Base-by-base conservation (phyloP, 2,797 vertebrate species). In the Smutsia temminckii region DNA sequence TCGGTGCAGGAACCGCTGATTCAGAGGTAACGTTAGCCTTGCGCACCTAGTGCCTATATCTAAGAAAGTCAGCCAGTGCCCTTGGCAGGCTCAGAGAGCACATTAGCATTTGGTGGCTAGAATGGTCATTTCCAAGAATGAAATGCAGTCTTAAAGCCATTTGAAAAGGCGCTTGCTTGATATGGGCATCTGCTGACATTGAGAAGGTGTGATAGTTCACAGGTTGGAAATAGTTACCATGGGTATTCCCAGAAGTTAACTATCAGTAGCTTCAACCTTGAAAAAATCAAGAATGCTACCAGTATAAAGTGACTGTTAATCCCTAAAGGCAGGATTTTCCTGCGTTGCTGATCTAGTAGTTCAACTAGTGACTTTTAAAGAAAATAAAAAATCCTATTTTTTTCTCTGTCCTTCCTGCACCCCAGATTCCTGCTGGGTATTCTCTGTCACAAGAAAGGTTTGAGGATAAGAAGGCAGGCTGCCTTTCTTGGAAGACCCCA, bases 201-300 rank as follows among this genome's bases (percentile, higher is more conserved):
- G 77, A 94, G 75, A 95, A 86, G 42, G 94, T 92, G 25, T 8
- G 86, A 94, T 49, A 89, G 77, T 86, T 96, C 89, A 68, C 78
- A 59, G 29, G 49, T 92, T 86, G 93, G 25, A 92, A 86, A 17
- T 92, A 95, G 90, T 97, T 97, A 83, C 14, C 40, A 14, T 63
- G 72, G 17, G 0, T 68, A 10, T 89, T 97, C 72, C 53, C 51
- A 83, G 79, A 34, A 78, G 88, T 97, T 96, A 95, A 95, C 97
- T 77, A 78, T 34, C 55, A 77, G 42, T 53, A 90, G 37, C n/a
- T 95, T 85, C 74, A 97, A 49, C 55, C 20, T 81, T 80, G 89
- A 69, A 72, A 90, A 75, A 9, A 94, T 37, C 14, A 84, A 96
- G 86, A 83, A 57, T 17, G 34, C 63, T 61, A 5, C 25, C 94